These are phyloP conservation scores for Heliconius ismenius DNA, from an alignment of 2,888 invertebrate genomes.

Conservation along the genomic window DNA sequence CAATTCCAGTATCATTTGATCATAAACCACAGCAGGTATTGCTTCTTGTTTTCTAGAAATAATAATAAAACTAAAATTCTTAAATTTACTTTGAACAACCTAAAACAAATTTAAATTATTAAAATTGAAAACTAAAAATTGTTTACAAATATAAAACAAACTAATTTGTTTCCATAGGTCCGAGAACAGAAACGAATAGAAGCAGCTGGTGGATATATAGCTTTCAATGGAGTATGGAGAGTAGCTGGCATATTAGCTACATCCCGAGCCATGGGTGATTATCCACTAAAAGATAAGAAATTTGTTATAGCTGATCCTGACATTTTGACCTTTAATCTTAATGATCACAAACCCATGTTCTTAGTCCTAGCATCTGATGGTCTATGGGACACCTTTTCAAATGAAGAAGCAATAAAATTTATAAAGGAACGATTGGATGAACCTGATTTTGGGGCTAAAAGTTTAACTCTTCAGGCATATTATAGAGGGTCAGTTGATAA, in stretches of 20 bases:
- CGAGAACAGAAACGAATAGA: slow-evolving; percentile 95
- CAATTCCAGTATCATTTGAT: slow-evolving; percentile 95
- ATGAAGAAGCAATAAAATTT: slow-evolving; percentile 96
- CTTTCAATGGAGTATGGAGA: slow-evolving; percentile 97
- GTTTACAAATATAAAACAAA: not conserved
- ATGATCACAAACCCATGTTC: slow-evolving; percentile 93
- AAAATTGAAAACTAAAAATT: not conserved
- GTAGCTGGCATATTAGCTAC: slow-evolving; percentile 97
- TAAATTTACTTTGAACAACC: not conserved
- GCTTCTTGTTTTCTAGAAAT: not conserved
- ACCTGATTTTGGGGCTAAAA: slow-evolving; percentile 94
- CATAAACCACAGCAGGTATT: slow-evolving; percentile 96
- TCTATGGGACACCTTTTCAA: slow-evolving; percentile 97
- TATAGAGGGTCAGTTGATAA: slow-evolving; percentile 96
- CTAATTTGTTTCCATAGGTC: slow-evolving; percentile 75
- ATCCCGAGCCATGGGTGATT: slow-evolving; percentile 96
- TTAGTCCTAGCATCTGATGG: slow-evolving; percentile 97
- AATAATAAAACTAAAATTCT: not conserved
- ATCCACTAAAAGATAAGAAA: slow-evolving; percentile 95
- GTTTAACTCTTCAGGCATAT: slow-evolving; percentile 94
- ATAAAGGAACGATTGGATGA: slow-evolving; percentile 92
- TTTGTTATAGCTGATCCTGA: slow-evolving; percentile 98
- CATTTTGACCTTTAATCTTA: slow-evolving; percentile 93
- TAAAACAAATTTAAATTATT: too few relatives aligned
- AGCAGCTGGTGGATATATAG: slow-evolving; percentile 97